Base-by-base conservation (phyloP, 2,888 invertebrate genomes). In the Catocala nupta region DNA sequence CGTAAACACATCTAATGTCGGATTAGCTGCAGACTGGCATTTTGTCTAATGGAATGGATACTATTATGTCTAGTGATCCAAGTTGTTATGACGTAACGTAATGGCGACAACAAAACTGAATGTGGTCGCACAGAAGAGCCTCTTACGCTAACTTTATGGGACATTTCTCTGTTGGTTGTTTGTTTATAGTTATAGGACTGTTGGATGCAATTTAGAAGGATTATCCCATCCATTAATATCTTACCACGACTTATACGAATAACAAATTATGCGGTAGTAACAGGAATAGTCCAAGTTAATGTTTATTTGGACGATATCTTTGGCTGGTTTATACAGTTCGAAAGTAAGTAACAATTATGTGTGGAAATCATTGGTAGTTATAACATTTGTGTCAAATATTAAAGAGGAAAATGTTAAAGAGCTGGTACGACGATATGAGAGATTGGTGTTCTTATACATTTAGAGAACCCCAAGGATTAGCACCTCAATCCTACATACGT, bases 31-130 rank as follows among this genome's bases (percentile, higher is more conserved):
- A 61, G 73, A 70, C 71, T 71, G 70, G 68, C 78, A 75, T 77
- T 75, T 73, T 72, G 75, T 71, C 71, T 76, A 82, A 78, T 80
- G 79, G 82, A 76, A 77, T 70, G 65, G 75, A 69, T 70, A 65
- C 63, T 73, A 81, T 82, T 80, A 82, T 70, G 73, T 73, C 78
- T 78, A 75, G 75, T 75, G 76, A 67, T 65, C 73, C 69, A 71
- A 74, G 72, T 76, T 78, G 73, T 71, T 70, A 75, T 69, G 65
- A 65, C 52, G 57, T 56, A 59, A 55, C 49, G 58, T 65, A 65
- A 62, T 65, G 57, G 53, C 55, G 66, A 62, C 65, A 62, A 71
- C 68, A 68, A 70, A 67, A 71, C 59, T 67, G 58, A 61, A 66
- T 69, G 63, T 49, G 59, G 53, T 10, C 54, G 57, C 47, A 43